Evolutionary conservation across 1,140 invertebrate species (phyloP), one percentile per base, ranked within the genome.

Genomic region (Patella vulgata): DNA sequence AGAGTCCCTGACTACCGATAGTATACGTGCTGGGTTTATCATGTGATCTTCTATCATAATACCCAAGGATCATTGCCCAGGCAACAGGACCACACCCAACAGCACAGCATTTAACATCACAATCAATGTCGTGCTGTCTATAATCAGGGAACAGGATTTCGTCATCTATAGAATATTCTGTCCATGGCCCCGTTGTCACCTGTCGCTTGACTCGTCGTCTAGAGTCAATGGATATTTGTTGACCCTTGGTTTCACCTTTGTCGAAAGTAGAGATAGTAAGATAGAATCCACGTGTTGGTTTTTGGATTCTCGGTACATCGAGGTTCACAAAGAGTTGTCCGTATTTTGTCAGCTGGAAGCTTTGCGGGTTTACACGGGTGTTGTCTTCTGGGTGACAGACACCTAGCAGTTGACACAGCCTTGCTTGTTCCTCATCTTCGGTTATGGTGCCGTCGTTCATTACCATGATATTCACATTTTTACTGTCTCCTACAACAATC

Each of bases 21-120:
- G 40, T 42, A 21, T 48, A 48, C 2, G 27, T 28, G 11, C 6
- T 19, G 9, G 42, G 25, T 17, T 47, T 44, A 1, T 54, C 19
- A 19, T 66, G 64, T 6, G 51, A 44, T 8, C 64, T 50, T 6
- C 64, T 51, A 33, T 66, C 64, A 33, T 55, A 66, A 39, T 66
- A 66, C 28, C 58, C 64, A 17, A 66, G 61, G 11, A 66, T 23
- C 64, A 61, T 59, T n/a, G 64, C 57, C 64, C 64, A 66, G 14
- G 64, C 64, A n/a, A 66, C 64, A 3, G 64, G 64, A 21, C 64
- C 64, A 56, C 64, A 66, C n/a, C 64, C 64, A 21, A 66, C 58
- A 50, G 59, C 12, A 9, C 40, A 63, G 54, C 25, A 23, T 5
- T 14, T 48, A 8, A 3, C 23, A 23, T 14, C 42, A 27, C 51